Base-by-base conservation (phyloP, 2,113 vertebrate species). In the Meriones unguiculatus region DNA sequence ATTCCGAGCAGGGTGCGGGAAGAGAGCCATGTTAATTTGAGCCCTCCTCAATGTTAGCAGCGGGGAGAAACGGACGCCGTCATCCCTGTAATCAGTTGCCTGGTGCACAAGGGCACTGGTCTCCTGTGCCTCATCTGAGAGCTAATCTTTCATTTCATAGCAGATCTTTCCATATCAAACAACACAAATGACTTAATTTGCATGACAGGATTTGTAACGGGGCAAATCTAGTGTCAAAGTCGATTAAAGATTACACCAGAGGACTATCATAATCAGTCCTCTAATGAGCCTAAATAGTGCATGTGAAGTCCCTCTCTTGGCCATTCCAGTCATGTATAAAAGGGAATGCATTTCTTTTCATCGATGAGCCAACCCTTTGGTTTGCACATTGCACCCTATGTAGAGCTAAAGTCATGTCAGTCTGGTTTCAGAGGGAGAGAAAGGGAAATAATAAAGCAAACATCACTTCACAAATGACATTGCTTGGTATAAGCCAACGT, bases 121-220 rank as follows among this genome's bases (percentile, higher is more conserved):
- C 99, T 99, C 99, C 97, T 87, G 99, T 99, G 99, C 99, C 99
- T 99, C 99, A 99, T 99, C 99, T 99, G 99, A 96, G 99, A 98
- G 99, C 99, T 99, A 99, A 99, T 99, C 99, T 99, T 99, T 99
- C 99, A 99, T 99, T 99, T 99, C 99, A 99, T 99, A 99, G 99
- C 99, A 99, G 99, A 99, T 99, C 99, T 99, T 99, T 99, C 99
- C 99, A 99, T 99, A 99, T 99, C 99, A 99, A 99, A 99, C 99
- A 99, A 99, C 99, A 99, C 99, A 99, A 99, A 99, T 99, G 99
- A 99, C 99, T 99, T 99, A 99, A 99, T 99, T 99, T 99, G 99
- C 99, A 99, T 99, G 99, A 99, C 99, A 99, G 99, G 99, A 99
- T 99, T 99, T 99, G 99, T 99, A 99, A 99, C 99, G 99, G 99